A percentile compares a stretch with the other conserved stretches of the same genome.
Evolutionary conservation across 2,113 vertebrate genomes (phyloP).

Genomic region (Empidonax traillii): DNA sequence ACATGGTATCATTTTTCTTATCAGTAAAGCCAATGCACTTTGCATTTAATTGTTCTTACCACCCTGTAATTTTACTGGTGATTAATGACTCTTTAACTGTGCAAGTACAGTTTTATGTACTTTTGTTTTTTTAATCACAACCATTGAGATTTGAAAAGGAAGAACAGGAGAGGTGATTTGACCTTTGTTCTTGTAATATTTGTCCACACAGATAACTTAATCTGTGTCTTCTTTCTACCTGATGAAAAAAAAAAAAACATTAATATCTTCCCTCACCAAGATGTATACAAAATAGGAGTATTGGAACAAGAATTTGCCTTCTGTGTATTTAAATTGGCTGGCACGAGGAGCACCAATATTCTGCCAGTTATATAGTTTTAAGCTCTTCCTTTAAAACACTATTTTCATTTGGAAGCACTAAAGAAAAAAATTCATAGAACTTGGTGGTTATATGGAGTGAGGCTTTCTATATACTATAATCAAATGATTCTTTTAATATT

Average conservation of each 20-base stretch:
- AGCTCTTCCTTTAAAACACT: background rate
- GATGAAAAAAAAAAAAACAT: background rate
- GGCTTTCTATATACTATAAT: background rate
- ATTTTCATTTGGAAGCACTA: background rate
- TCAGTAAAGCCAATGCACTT: background rate
- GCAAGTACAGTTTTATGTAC: background rate
- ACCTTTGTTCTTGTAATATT: background rate
- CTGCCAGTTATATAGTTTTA: background rate
- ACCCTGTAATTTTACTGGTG: background rate
- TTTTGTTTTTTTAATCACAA: background rate
- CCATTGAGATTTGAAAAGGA: background rate
- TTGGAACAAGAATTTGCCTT: background rate
- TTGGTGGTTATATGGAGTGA: accelerated
- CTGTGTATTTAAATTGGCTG: background rate
- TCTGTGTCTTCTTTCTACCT: background rate
- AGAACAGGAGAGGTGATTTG: background rate
- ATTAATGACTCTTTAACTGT: background rate
- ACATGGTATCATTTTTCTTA: background rate
- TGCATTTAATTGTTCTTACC: background rate
- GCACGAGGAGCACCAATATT: background rate
- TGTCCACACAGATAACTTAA: background rate
- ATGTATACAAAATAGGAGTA: background rate
- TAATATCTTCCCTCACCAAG: background rate
- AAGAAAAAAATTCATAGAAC: background rate
- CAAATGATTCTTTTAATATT: background rate